Evolutionary conservation across 2,113 vertebrate species (phyloP).

Genomic region (Heterotis niloticus): DNA sequence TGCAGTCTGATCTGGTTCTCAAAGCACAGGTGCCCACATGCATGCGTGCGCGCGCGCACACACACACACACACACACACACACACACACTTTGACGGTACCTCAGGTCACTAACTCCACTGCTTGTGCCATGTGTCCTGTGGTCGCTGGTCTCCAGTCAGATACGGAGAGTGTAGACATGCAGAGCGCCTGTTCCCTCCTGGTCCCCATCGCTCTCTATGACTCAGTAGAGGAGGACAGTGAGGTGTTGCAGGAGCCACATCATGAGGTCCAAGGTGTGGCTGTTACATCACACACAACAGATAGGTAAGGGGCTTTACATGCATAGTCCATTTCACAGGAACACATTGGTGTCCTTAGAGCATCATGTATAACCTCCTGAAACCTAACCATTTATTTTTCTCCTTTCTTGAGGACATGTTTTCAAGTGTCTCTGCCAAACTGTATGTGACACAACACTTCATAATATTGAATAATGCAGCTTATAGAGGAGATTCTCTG

Average conservation of each 20-base stretch:
- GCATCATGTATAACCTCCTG: too few relatives aligned
- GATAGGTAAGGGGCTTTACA: background rate
- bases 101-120: background rate
- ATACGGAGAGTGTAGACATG: slow-evolving; percentile 4
- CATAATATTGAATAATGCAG: too few relatives aligned
- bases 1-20: too few relatives aligned
- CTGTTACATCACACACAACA: background rate
- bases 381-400: too few relatives aligned
- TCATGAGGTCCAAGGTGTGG: background rate
- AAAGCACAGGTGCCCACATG: background rate
- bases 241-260: background rate
- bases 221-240: background rate
- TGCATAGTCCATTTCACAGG: too few relatives aligned
- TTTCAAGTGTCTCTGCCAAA: too few relatives aligned
- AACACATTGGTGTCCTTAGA: too few relatives aligned
- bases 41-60: background rate
- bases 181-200: slow-evolving; percentile 4
- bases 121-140: background rate
- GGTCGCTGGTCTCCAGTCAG: background rate
- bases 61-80: background rate
- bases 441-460: too few relatives aligned
- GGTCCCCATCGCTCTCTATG: slow-evolving; percentile 14
- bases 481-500: too few relatives aligned
- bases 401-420: too few relatives aligned
- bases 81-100: background rate